A percentile compares a stretch with the other conserved stretches of the same genome.
Conservation (phyloP, 1,140 invertebrate genomes). For the Zaprionus capensis region DNA sequence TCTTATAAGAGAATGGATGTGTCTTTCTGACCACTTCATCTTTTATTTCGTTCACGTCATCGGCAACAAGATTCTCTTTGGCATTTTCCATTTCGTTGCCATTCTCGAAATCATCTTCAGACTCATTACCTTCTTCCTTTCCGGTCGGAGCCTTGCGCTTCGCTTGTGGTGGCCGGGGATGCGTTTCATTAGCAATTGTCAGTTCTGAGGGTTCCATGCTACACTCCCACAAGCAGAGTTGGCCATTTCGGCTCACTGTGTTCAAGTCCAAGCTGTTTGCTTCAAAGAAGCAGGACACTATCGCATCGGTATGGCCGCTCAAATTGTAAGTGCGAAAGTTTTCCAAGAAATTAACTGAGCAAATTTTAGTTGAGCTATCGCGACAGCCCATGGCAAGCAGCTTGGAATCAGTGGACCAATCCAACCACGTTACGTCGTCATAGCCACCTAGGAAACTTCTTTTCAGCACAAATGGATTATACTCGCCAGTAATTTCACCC, state of each 20-base stretch:
- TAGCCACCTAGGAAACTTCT: slow-evolving; percentile 91
- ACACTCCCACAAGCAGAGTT: slow-evolving; percentile 95
- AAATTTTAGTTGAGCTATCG: slow-evolving; percentile 93
- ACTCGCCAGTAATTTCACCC: slow-evolving; percentile 90
- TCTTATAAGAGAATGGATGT: slow-evolving; percentile 88
- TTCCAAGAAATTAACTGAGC: slow-evolving; percentile 89
- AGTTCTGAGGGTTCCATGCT: slow-evolving; percentile 86
- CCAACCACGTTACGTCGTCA: slow-evolving; percentile 93
- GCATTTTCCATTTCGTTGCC: slow-evolving; percentile 85
- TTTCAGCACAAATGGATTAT: slow-evolving; percentile 95
- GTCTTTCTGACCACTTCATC: slow-evolving; percentile 70
- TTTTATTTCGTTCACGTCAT: slow-evolving; percentile 81
- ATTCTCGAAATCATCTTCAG: slow-evolving; percentile 88
- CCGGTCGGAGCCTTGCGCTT: slow-evolving; percentile 28
- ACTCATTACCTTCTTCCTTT: slow-evolving; percentile 69
- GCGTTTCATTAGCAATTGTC: slow-evolving; percentile 83
- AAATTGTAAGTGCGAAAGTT: slow-evolving; percentile 91
- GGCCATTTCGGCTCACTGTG: slow-evolving; percentile 90
- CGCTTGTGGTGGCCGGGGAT: slow-evolving; percentile 75
- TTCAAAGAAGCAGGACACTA: slow-evolving; percentile 95
- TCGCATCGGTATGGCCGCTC: slow-evolving; percentile 91
- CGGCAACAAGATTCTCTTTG: slow-evolving; percentile 81
- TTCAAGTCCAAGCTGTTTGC: slow-evolving; percentile 92
- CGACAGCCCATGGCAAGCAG: slow-evolving; percentile 93
- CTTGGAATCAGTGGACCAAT: slow-evolving; percentile 96